A percentile compares a stretch with the other conserved stretches of the same genome.
Conservation (phyloP, 2,113 vertebrate species). For the Himantopus leucocephalus region DNA sequence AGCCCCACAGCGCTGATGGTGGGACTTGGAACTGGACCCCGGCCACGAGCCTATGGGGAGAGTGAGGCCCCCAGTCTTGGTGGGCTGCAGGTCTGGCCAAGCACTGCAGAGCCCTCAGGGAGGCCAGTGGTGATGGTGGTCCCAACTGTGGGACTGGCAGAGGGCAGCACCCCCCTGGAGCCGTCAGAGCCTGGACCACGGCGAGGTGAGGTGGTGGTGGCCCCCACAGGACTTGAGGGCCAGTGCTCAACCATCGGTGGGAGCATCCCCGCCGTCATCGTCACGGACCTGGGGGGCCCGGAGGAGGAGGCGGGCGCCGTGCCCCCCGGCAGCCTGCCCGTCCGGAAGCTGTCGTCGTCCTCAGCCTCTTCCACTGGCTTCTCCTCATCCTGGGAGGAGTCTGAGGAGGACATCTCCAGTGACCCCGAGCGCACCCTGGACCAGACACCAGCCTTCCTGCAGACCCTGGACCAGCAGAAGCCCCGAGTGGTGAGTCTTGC, state of each 20-base stretch:
- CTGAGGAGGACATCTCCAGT: slow-evolving; percentile 95
- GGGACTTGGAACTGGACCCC: neutral
- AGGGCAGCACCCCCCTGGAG: neutral
- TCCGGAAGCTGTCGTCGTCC: slow-evolving; percentile 93
- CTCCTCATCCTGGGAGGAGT: slow-evolving; percentile 97
- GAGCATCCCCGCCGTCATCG: slow-evolving; percentile 86
- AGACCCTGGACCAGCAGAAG: slow-evolving; percentile 86
- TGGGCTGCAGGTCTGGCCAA: neutral
- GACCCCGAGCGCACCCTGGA: slow-evolving; percentile 88
- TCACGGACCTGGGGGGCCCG: slow-evolving; percentile 87
- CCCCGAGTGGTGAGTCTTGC: slow-evolving; percentile 86
- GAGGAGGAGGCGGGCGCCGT: slow-evolving; percentile 74
- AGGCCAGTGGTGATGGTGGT: neutral
- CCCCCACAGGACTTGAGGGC: neutral
- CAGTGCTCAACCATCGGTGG: neutral
- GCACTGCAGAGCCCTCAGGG: neutral
- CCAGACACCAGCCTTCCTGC: slow-evolving; percentile 83
- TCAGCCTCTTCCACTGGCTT: slow-evolving; percentile 95
- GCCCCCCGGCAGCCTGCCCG: slow-evolving; percentile 70
- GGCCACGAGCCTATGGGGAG: neutral
- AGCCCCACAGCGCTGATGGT: neutral
- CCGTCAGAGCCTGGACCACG: neutral
- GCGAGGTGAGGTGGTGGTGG: neutral
- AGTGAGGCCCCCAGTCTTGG: neutral
- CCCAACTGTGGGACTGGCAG: neutral